phyloP scores from a whole-genome alignment of 2,888 invertebrate genomes.

The Hemicrepidius hirtus region DNA sequence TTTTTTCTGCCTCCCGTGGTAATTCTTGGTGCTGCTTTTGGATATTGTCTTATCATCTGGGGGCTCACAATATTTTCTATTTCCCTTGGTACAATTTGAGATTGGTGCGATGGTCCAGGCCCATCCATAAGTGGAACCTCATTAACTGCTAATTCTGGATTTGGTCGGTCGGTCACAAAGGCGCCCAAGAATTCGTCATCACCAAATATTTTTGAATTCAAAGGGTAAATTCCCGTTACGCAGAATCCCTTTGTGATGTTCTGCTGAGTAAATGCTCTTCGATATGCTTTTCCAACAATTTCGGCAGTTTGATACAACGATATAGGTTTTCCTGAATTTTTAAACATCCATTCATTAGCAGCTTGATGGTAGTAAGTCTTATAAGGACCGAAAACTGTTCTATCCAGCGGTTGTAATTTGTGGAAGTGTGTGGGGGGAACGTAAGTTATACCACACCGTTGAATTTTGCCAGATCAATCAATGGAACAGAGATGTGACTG shows the following conservation, averaged over 20 bases:
- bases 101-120: constrained; percentile 22
- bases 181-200: constrained; percentile 7
- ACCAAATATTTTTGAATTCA: constrained; percentile 2
- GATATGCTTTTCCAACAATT: constrained; percentile 17
- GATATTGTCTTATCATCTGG: constrained; percentile 10
- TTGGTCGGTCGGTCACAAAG: constrained; percentile 14
- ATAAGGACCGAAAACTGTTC: constrained; percentile 10
- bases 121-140: constrained; percentile 18
- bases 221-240: constrained; percentile 8
- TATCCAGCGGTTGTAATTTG: constrained; percentile 12
- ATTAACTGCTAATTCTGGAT: neutral
- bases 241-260: constrained; percentile 13
- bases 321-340: constrained; percentile 10
- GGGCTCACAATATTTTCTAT: constrained; percentile 13
- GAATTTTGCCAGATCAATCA: neutral
- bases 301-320: constrained; percentile 2
- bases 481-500: constrained; percentile 55
- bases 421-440: constrained; percentile 8
- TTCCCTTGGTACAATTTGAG: constrained; percentile 8
- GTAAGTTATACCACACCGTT: constrained; percentile 6
- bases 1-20: neutral
- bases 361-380: constrained; percentile 22
- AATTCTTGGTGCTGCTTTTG: neutral
- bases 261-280: constrained; percentile 8
- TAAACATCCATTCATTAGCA: neutral